phyloP scores from a whole-genome alignment of 2,797 vertebrate genomes.

The Typhlichthys subterraneus region DNA sequence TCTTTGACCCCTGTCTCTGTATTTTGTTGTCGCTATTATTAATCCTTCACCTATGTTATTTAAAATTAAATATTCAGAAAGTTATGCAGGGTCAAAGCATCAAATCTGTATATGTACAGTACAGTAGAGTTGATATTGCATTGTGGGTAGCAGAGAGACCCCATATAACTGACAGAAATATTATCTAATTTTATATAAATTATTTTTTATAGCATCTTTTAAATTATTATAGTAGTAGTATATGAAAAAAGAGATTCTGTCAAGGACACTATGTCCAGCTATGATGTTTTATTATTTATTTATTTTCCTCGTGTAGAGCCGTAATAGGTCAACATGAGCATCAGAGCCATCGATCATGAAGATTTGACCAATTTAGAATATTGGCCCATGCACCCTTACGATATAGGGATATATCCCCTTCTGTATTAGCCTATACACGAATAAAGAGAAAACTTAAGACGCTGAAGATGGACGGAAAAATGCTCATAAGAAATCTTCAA shows the following conservation, averaged over 20 bases:
- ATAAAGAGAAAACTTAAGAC: conserved; percentile 48
- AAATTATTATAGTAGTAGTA: too few species aligned
- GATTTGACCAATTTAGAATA: too few species aligned
- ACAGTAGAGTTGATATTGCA: conserved; percentile 13
- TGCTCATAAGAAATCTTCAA: conserved; percentile 24
- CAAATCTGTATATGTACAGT: conserved; percentile 29
- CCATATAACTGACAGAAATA: too few species aligned
- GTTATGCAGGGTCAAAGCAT: conserved; percentile 6
- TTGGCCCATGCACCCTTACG: neutral
- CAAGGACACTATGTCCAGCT: too few species aligned
- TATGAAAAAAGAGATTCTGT: too few species aligned
- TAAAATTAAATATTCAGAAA: conserved; percentile 31
- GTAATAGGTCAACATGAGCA: too few species aligned
- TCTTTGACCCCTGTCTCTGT: conserved; percentile 51
- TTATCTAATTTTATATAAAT: too few species aligned
- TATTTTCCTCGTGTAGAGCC: too few species aligned
- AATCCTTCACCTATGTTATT: conserved; percentile 30
- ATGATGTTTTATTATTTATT: too few species aligned
- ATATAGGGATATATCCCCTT: conserved; percentile 23
- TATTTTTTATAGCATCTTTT: too few species aligned
- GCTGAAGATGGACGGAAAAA: conserved; percentile 26
- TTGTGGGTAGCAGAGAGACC: neutral
- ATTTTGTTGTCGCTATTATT: conserved; percentile 42
- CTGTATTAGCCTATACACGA: conserved; percentile 17
- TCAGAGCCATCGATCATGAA: too few species aligned